phyloP scores from a whole-genome alignment of 2,888 invertebrate genomes.

The Ennomos quercinarius region DNA sequence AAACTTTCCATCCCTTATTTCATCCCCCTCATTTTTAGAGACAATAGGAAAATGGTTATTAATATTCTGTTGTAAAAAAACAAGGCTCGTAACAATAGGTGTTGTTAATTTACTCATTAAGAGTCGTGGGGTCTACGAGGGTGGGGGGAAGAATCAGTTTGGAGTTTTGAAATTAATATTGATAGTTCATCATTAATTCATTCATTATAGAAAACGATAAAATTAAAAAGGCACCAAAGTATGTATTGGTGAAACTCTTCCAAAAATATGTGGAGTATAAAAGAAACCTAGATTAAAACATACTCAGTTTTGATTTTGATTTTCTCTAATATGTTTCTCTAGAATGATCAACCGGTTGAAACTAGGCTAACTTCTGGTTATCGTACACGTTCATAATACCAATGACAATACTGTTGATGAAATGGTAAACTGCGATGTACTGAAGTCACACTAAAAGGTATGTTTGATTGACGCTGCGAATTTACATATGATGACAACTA shows the following conservation, averaged over 20 bases:
- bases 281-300: too few species aligned
- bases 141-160: constrained; percentile 52
- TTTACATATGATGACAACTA: constrained; percentile 12
- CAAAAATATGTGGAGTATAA: too few species aligned
- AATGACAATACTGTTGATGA: constrained; percentile 15
- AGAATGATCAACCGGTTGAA: neutral
- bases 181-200: constrained; percentile 29
- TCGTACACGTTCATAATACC: neutral
- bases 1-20: constrained; percentile 62
- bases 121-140: constrained; percentile 73
- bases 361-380: neutral
- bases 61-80: constrained; percentile 80
- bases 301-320: too few species aligned
- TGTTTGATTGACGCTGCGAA: constrained; percentile 11
- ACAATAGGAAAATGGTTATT: constrained; percentile 80
- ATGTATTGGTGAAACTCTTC: too few species aligned
- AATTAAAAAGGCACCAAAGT: too few species aligned
- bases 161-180: constrained; percentile 50
- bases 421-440: constrained; percentile 2
- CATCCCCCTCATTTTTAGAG: constrained; percentile 55
- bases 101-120: constrained; percentile 84
- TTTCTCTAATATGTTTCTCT: too few species aligned
- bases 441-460: constrained; percentile 6
- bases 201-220: too few species aligned
- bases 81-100: constrained; percentile 80